phyloP scores from a whole-genome alignment of 2,797 vertebrate species.

The Eurystomus glaucurus region DNA sequence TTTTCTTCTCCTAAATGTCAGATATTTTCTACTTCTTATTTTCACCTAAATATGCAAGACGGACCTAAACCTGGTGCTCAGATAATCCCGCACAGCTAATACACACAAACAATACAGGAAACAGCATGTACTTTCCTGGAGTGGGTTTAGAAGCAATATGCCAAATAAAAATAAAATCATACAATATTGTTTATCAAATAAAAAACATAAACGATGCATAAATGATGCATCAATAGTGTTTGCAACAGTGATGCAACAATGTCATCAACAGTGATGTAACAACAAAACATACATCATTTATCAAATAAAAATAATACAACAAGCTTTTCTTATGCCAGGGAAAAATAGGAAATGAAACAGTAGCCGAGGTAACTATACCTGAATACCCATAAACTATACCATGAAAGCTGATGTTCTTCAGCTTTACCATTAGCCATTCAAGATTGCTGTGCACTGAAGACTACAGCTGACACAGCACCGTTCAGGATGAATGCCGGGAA shows the following conservation, averaged over 20 bases:
- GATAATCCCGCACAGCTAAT: neutral
- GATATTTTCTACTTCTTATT: neutral
- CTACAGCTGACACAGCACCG: rapidly evolving
- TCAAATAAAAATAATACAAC: neutral
- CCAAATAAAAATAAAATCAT: too few relatives aligned
- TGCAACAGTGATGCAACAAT: too few relatives aligned
- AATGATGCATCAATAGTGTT: too few relatives aligned
- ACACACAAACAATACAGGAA: neutral
- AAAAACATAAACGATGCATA: neutral
- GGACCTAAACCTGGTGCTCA: neutral
- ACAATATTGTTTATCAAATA: neutral
- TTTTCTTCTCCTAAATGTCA: neutral
- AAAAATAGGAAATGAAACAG: neutral
- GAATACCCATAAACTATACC: rapidly evolving
- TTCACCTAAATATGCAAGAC: neutral
- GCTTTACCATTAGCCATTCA: neutral
- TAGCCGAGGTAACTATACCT: neutral
- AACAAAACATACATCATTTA: neutral
- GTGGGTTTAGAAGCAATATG: neutral
- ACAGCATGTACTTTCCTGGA: rapidly evolving
- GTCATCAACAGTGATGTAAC: too few relatives aligned
- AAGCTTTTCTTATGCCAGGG: neutral
- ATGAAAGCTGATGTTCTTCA: neutral
- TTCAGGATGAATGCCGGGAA: rapidly evolving
- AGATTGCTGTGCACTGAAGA: neutral